phyloP scores from a whole-genome alignment of 2,888 invertebrate species.

The Seladonia tumulorum region DNA sequence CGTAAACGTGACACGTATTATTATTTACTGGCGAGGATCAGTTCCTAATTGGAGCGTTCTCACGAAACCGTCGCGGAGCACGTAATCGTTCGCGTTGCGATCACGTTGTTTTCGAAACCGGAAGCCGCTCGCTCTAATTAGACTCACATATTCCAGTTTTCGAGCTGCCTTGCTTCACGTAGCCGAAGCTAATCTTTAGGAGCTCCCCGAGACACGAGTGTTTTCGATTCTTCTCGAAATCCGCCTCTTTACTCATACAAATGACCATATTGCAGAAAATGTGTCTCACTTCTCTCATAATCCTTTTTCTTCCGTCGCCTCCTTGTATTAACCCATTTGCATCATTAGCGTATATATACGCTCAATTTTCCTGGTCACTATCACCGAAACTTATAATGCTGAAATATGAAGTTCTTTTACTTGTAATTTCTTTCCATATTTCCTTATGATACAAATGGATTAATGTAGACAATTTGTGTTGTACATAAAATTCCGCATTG shows the following conservation, averaged over 20 bases:
- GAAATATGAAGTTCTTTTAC: too few relatives aligned
- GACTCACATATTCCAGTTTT: background rate
- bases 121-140: slow-evolving; percentile 10
- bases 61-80: background rate
- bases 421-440: too few relatives aligned
- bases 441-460: too few relatives aligned
- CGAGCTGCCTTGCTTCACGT: background rate
- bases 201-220: background rate
- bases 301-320: background rate
- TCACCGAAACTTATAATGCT: too few relatives aligned
- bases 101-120: slow-evolving; percentile 25
- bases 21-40: slow-evolving; percentile 13
- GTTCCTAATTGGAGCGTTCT: slow-evolving; percentile 22
- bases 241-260: background rate
- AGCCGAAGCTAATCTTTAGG: background rate
- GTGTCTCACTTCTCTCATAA: background rate
- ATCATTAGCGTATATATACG: too few relatives aligned
- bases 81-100: slow-evolving; percentile 16
- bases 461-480: too few relatives aligned
- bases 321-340: too few relatives aligned
- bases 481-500: too few relatives aligned
- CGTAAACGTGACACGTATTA: slow-evolving; percentile 10
- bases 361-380: too few relatives aligned
- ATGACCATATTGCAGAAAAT: background rate
- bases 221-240: background rate